phyloP scores from a whole-genome alignment of 1,140 invertebrate species.

The Cryptotermes secundus region DNA sequence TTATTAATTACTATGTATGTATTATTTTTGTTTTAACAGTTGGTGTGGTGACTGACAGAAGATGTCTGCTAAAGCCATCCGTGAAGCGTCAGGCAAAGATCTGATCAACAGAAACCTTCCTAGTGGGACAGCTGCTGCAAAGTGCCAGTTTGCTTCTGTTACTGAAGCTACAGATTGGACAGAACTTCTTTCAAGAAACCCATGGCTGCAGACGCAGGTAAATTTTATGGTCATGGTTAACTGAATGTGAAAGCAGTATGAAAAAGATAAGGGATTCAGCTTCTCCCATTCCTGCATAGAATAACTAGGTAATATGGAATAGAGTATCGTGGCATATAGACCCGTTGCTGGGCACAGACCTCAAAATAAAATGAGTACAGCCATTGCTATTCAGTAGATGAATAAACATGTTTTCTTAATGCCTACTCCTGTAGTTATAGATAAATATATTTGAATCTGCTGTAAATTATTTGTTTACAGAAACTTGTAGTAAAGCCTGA shows the following conservation, averaged over 20 bases:
- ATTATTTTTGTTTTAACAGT: neutral
- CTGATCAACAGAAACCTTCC: conserved; percentile 85
- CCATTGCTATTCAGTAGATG: too few species aligned
- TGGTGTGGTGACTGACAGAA: neutral
- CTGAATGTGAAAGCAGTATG: neutral
- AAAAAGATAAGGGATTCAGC: neutral
- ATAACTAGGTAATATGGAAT: too few species aligned
- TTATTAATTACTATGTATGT: neutral
- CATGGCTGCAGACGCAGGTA: conserved; percentile 84
- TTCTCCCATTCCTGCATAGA: neutral
- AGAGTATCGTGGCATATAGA: too few species aligned
- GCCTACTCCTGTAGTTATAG: too few species aligned
- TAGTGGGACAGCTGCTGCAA: conserved; percentile 63
- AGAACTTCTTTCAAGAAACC: conserved; percentile 70
- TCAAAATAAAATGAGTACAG: too few species aligned
- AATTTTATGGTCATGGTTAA: conserved; percentile 33
- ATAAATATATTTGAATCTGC: too few species aligned
- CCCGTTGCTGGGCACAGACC: too few species aligned
- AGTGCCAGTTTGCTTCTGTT: conserved; percentile 81
- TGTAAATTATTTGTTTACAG: too few species aligned
- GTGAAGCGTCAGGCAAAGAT: conserved; percentile 93
- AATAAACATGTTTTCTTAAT: too few species aligned
- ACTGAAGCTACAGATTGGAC: conserved; percentile 79
- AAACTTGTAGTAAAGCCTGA: conserved; percentile 97
- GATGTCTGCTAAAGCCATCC: conserved; percentile 98